These are phyloP conservation scores for Monopis laevigella DNA, from an alignment of 2,888 invertebrate species.

Conservation along the genomic window DNA sequence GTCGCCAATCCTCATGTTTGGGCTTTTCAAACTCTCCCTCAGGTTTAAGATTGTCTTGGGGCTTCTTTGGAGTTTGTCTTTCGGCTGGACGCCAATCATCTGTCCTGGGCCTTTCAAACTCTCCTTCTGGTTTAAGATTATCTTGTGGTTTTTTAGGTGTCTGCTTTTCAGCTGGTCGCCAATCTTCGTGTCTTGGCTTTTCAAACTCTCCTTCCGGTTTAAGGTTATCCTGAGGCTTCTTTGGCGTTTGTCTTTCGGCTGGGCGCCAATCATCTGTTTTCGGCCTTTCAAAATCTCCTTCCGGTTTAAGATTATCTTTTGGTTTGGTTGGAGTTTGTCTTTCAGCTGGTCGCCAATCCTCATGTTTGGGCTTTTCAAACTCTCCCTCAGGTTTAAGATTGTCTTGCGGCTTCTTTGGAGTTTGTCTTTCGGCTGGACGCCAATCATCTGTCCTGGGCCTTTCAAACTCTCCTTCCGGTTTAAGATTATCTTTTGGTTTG, in stretches of 20 bases:
- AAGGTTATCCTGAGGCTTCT: constrained; percentile 44
- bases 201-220: constrained; percentile 40
- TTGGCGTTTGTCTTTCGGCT: constrained; percentile 37
- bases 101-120: constrained; percentile 47
- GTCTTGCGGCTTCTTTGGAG: constrained; percentile 37
- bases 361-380: constrained; percentile 34
- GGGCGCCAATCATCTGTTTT: constrained; percentile 38
- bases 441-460: constrained; percentile 32
- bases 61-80: constrained; percentile 24
- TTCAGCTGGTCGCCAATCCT: constrained; percentile 41
- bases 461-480: constrained; percentile 61
- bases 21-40: constrained; percentile 66
- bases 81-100: constrained; percentile 30
- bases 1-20: constrained; percentile 31
- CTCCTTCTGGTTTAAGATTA: constrained; percentile 65
- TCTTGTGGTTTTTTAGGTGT: constrained; percentile 45
- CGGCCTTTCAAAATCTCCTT: constrained; percentile 54
- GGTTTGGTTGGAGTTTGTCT: constrained; percentile 38
- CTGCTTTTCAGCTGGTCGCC: constrained; percentile 31
- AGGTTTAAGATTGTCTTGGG: constrained; percentile 51
- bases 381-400: constrained; percentile 45
- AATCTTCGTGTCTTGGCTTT: constrained; percentile 32
- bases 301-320: constrained; percentile 57
- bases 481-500: constrained; percentile 62
- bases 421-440: constrained; percentile 41